Conservation (phyloP, 2,797 vertebrate species). For the Tympanoctomys barrerae region DNA sequence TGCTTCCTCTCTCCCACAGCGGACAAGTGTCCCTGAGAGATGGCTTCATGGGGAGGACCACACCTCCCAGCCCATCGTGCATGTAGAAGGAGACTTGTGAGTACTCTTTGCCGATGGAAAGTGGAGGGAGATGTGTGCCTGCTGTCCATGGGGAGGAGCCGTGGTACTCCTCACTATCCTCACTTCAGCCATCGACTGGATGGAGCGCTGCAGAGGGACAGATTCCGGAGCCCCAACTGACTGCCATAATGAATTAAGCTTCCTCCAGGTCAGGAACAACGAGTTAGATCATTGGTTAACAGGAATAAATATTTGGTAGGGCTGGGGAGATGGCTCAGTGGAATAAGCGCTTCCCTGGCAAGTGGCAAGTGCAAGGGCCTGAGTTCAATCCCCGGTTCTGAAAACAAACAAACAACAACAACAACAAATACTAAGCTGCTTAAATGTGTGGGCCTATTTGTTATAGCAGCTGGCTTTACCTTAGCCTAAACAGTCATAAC, state of each 20-base stretch:
- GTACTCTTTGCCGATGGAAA: background rate
- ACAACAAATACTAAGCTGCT: background rate
- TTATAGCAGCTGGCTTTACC: background rate
- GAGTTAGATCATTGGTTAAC: background rate
- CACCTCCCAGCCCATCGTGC: background rate
- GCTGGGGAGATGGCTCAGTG: too few relatives aligned
- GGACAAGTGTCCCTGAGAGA: background rate
- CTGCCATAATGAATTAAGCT: background rate
- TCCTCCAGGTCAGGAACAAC: background rate
- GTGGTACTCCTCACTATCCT: too few relatives aligned
- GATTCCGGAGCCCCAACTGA: background rate
- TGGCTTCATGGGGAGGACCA: background rate
- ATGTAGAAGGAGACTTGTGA: background rate
- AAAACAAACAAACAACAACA: too few relatives aligned
- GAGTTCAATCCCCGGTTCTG: too few relatives aligned
- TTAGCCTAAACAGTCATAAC: too few relatives aligned
- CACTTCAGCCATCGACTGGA: background rate
- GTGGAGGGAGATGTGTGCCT: background rate
- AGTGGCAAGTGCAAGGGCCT: too few relatives aligned
- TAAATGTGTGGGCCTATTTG: background rate
- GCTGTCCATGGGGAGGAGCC: background rate
- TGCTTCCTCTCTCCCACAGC: too few relatives aligned
- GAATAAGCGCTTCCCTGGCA: too few relatives aligned
- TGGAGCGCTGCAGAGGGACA: background rate
- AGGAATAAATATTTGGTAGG: background rate